phyloP scores from a whole-genome alignment of 2,888 invertebrate genomes.

The Eristalis intricaria region DNA sequence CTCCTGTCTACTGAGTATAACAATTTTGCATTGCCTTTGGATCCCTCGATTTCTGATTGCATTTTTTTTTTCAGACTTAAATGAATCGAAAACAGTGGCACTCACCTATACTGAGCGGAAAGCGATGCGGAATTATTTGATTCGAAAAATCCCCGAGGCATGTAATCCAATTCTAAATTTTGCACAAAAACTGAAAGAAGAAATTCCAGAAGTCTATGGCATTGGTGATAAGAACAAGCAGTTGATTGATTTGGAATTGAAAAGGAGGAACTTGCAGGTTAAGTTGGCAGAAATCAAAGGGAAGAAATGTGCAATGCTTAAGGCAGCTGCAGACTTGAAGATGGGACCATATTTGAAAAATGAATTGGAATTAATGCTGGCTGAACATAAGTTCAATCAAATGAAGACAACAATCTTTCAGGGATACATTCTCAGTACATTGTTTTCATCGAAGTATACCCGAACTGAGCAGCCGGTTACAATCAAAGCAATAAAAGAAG shows the following conservation, averaged over 20 bases:
- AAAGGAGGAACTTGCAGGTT: conserved; percentile 74
- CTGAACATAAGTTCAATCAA: conserved; percentile 76
- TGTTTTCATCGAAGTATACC: conserved; percentile 71
- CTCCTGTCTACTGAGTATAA: conserved; percentile 73
- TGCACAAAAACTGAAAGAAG: conserved; percentile 74
- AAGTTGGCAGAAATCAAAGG: conserved; percentile 74
- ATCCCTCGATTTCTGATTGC: no score
- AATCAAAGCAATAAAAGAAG: conserved; percentile 77
- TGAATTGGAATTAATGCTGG: conserved; percentile 76
- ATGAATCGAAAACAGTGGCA: conserved; percentile 64
- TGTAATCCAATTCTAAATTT: conserved; percentile 74
- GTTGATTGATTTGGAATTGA: conserved; percentile 75
- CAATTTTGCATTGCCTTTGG: background rate
- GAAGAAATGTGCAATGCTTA: conserved; percentile 77
- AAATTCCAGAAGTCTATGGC: conserved; percentile 75
- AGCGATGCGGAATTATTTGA: conserved; percentile 75
- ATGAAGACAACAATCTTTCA: conserved; percentile 77
- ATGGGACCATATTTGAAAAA: conserved; percentile 76
- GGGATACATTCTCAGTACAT: conserved; percentile 74
- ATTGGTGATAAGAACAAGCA: conserved; percentile 45
- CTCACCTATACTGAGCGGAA: conserved; percentile 78
- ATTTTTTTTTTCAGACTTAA: conserved; percentile 33
- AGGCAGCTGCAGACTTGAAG: conserved; percentile 77
- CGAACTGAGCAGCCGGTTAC: conserved; percentile 77
- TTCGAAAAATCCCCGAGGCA: conserved; percentile 68